Conservation (phyloP, 2,888 invertebrate species). For the Chrysomela aeneicollis region DNA sequence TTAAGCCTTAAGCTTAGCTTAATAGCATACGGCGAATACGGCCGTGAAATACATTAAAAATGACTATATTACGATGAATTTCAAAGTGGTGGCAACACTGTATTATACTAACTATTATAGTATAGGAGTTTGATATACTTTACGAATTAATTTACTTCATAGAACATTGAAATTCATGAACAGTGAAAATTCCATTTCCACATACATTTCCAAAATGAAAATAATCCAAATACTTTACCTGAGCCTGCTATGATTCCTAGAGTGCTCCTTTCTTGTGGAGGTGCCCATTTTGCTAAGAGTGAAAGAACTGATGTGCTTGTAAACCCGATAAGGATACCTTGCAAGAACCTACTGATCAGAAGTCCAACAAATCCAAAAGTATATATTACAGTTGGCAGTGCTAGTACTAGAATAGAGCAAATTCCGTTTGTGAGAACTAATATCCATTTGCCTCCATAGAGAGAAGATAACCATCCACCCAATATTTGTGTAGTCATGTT, state of each 20-base stretch:
- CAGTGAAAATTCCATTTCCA: too few species aligned
- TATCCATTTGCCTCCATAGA: constrained; percentile 76
- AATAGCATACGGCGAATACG: too few species aligned
- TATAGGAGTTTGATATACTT: too few species aligned
- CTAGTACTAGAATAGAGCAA: constrained; percentile 65
- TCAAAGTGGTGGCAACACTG: too few species aligned
- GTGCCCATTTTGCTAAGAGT: constrained; percentile 79
- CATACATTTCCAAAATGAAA: too few species aligned
- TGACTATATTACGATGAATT: too few species aligned
- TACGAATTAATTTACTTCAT: too few species aligned
- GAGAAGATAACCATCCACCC: constrained; percentile 73
- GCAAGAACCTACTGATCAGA: constrained; percentile 70
- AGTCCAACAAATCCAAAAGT: constrained; percentile 69
- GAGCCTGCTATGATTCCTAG: constrained; percentile 73
- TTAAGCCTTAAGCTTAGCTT: too few species aligned
- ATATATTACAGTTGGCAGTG: constrained; percentile 58
- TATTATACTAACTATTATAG: too few species aligned
- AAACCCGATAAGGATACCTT: constrained; percentile 78
- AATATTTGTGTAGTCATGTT: constrained; percentile 78
- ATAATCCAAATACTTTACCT: too few species aligned
- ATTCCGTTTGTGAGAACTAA: constrained; percentile 65
- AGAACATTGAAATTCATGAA: too few species aligned
- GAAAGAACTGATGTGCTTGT: constrained; percentile 77
- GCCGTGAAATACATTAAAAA: too few species aligned
- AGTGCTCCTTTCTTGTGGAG: constrained; percentile 72